These are phyloP conservation scores for Dimorphilus gyrociliatus DNA, from an alignment of 2,888 invertebrate species.

Conservation along the genomic window DNA sequence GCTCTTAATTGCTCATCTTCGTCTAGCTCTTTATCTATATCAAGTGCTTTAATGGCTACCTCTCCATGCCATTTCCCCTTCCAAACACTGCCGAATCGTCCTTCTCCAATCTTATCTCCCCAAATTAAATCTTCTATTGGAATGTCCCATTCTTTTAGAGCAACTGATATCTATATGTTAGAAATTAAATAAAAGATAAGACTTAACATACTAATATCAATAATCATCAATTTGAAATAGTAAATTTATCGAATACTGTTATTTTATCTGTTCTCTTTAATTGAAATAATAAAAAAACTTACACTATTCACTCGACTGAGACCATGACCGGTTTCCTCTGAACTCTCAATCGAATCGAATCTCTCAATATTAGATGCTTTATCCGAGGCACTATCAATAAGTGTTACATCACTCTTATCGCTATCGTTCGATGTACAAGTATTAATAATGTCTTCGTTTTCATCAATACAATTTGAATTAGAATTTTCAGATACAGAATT, in stretches of 20 bases:
- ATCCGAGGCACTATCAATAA: constrained; percentile 48
- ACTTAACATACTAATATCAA: constrained; percentile 2
- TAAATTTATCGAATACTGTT: no score
- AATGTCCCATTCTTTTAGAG: constrained; percentile 73
- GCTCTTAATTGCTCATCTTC: constrained; percentile 68
- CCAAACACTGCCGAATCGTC: constrained; percentile 74
- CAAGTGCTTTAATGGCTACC: constrained; percentile 85
- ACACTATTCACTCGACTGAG: constrained; percentile 42
- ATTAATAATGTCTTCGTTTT: constrained; percentile 39
- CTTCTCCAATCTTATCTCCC: constrained; percentile 70
- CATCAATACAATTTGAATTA: no score
- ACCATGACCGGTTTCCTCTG: constrained; percentile 24
- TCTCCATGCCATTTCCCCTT: constrained; percentile 94
- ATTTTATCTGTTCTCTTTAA: no score
- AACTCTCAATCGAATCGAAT: constrained; percentile 60
- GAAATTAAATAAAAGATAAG: constrained; percentile 5
- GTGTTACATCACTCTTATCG: constrained; percentile 46
- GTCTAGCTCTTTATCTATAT: constrained; percentile 69
- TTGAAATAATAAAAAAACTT: no score
- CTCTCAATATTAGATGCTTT: constrained; percentile 56
- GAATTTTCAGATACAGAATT: no score
- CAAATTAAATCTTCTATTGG: constrained; percentile 82
- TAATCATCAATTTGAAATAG: no score
- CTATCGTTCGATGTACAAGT: constrained; percentile 45
- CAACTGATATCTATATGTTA: constrained; percentile 23